A percentile compares a stretch with the other conserved stretches of the same genome.
Evolutionary conservation across 2,113 vertebrate species (phyloP).

Genomic region (Albula goreensis): DNA sequence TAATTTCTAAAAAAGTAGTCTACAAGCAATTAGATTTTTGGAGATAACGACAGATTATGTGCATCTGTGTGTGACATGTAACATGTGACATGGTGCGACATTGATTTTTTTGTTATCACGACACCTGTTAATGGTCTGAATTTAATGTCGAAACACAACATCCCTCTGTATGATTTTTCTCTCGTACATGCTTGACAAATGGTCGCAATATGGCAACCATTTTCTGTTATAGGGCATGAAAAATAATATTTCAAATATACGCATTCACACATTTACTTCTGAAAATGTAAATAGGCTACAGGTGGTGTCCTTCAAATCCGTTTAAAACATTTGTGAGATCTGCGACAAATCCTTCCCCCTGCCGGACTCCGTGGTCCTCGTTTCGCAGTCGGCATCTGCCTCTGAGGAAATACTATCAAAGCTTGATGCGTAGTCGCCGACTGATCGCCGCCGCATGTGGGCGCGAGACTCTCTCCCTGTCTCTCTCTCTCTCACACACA

Average conservation of each 20-base stretch:
- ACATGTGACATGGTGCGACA: background rate
- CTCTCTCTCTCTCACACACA: constrained; percentile 13
- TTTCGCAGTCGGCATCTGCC: background rate
- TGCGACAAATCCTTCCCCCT: background rate
- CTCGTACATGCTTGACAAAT: background rate
- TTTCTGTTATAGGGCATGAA: background rate
- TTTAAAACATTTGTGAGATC: background rate
- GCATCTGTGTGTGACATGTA: background rate
- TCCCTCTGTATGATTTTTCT: background rate
- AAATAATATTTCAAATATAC: background rate
- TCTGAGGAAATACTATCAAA: constrained; percentile 8
- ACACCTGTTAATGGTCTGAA: background rate
- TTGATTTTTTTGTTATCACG: background rate
- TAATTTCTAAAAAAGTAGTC: background rate
- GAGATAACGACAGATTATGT: background rate
- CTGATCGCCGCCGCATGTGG: constrained; percentile 50
- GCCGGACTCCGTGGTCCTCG: background rate
- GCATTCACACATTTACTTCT: background rate
- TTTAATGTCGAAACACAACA: background rate
- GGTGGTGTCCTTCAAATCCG: background rate
- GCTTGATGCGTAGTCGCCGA: background rate
- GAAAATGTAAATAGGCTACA: background rate
- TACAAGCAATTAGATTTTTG: background rate
- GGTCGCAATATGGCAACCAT: background rate
- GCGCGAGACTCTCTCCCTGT: constrained; percentile 41